These are phyloP conservation scores for Drosophila jambulina DNA, from an alignment of 1,140 invertebrate species.

Conservation along the genomic window DNA sequence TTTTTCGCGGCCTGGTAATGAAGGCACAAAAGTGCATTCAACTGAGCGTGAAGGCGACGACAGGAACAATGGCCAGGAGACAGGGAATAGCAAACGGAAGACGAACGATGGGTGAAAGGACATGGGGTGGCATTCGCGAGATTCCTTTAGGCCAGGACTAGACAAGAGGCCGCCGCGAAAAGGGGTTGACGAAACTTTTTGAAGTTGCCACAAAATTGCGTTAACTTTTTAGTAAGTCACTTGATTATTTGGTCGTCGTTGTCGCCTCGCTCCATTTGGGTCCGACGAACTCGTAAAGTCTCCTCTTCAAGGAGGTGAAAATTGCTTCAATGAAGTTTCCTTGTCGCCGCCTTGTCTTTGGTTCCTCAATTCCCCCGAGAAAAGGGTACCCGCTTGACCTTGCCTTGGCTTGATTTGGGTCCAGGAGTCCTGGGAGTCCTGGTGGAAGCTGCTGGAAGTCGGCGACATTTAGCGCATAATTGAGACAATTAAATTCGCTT, in stretches of 20 bases:
- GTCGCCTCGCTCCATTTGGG: conserved; percentile 35
- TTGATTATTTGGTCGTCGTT: conserved; percentile 65
- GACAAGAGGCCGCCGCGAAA: conserved; percentile 32
- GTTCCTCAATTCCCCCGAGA: neutral
- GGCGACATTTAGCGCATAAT: conserved; percentile 77
- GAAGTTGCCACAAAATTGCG: conserved; percentile 81
- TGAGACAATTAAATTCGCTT: conserved; percentile 82
- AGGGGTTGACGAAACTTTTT: conserved; percentile 72
- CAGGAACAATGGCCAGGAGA: conserved; percentile 15
- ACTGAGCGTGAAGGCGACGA: conserved; percentile 69
- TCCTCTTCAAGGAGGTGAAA: conserved; percentile 37
- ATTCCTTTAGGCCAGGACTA: conserved; percentile 17
- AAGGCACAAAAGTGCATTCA: conserved; percentile 73
- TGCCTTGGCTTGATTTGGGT: conserved; percentile 71
- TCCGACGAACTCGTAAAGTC: conserved; percentile 18
- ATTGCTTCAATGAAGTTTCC: conserved; percentile 66
- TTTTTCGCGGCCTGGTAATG: conserved; percentile 31
- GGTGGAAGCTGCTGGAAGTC: conserved; percentile 34
- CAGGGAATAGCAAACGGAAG: conserved; percentile 6
- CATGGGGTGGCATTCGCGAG: conserved; percentile 9
- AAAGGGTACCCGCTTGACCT: conserved; percentile 49
- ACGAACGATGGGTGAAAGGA: neutral
- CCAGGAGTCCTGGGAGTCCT: conserved; percentile 2
- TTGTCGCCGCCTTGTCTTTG: conserved; percentile 22
- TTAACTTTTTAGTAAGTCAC: conserved; percentile 82